These are phyloP conservation scores for Bergia puertoricense DNA, from an alignment of 92 coral and sea anemone species.

Conservation along the genomic window DNA sequence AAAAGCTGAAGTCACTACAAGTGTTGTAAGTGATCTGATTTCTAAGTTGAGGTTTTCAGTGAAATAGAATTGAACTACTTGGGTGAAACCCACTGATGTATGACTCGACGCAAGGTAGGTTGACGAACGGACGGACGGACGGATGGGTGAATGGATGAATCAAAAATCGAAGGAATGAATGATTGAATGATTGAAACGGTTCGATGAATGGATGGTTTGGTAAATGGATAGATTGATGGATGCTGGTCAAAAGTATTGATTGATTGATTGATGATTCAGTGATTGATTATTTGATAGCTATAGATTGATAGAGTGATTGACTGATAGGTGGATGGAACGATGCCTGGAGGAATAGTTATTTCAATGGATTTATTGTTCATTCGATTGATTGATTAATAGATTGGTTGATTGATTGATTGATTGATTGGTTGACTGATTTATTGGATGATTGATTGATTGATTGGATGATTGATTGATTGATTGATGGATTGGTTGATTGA, in stretches of 20 bases:
- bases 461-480: too few relatives aligned
- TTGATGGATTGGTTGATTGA: too few relatives aligned
- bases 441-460: background rate
- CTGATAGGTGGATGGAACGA: too few relatives aligned
- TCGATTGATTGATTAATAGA: background rate
- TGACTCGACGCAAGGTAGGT: background rate
- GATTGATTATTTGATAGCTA: too few relatives aligned
- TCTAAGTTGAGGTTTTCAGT: background rate
- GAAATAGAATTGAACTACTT: background rate
- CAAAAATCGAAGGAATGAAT: too few relatives aligned
- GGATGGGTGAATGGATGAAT: background rate
- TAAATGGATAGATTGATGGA: background rate
- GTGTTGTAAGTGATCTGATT: constrained; percentile 23
- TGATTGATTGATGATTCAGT: background rate
- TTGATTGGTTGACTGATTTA: background rate
- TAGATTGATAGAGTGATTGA: too few relatives aligned
- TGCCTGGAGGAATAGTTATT: background rate
- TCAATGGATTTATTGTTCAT: background rate
- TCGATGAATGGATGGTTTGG: background rate
- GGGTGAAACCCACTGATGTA: background rate
- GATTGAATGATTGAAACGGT: background rate
- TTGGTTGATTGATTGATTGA: background rate
- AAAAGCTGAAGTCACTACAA: constrained; percentile 7
- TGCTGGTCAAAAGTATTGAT: too few relatives aligned
- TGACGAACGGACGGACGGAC: background rate